Evolutionary conservation across 2,888 invertebrate genomes (phyloP), one percentile per base, ranked within the genome.

Genomic region (Euphydryas editha): DNA sequence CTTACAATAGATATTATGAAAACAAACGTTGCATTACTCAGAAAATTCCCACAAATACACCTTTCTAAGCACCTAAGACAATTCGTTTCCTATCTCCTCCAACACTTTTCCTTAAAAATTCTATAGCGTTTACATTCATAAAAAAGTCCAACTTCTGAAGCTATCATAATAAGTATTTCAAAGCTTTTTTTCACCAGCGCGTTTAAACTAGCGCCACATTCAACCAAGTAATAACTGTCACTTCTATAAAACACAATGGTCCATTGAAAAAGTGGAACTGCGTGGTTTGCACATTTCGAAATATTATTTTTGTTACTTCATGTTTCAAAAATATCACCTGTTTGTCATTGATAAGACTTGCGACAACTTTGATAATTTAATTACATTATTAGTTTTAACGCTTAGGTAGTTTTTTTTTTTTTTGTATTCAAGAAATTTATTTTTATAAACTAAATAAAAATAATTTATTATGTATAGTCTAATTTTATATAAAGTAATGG

Each of bases 211-310:
- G 62, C 20, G 37, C 46, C 15, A 36, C 56, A 54, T 62, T 62
- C 55, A 21, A n/a, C 46, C 36, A 20, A 37, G 30, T 44, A 62
- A 62, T 62, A 62, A 62, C 62, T 62, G 62, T 57, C 62, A 57
- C 62, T 56, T 62, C 17, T 46, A 47, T 24, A 36, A 24, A 54
- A 54, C 36, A 54, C 54, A 54, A 54, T 54, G 17, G 54, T 8
- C 17, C 54, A 36, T 54, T 54, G 54, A 54, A 54, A 62, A 37
- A 37, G 13, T 36, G 20, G 44, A 56, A 21, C 37, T 15, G 36
- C 10, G 21, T 46, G 37, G 13, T 37, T 54, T 54, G 54, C 54
- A 54, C 54, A 36, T 54, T 54, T 54, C 21, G 49, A 51, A 51
- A 36, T 30, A 17, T 54, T 54, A 8, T 30, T 30, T 47, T 47